phyloP scores from a whole-genome alignment of 2,113 vertebrate genomes.

The Rhinopomastus cyanomelas region DNA sequence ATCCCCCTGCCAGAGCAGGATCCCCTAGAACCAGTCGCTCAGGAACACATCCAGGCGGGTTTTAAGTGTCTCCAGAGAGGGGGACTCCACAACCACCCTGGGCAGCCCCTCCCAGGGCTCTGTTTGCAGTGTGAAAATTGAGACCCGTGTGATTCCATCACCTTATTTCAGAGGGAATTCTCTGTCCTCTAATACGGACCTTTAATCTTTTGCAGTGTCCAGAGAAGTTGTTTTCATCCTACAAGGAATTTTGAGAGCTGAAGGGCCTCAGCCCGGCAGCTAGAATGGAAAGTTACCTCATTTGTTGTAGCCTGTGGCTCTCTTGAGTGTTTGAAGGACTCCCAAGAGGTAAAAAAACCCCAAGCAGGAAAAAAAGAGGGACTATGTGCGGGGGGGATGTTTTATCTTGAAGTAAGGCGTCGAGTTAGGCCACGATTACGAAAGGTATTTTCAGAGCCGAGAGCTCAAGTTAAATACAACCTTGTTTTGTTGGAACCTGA shows the following conservation, averaged over 20 bases:
- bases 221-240: neutral
- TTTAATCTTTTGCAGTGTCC: neutral
- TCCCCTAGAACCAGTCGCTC: too few relatives aligned
- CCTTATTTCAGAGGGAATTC: neutral
- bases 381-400: too few relatives aligned
- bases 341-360: neutral
- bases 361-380: neutral
- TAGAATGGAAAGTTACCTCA: neutral
- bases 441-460: neutral
- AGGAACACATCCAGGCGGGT: too few relatives aligned
- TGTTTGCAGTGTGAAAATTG: too few relatives aligned
- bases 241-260: neutral
- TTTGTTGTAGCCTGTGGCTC: neutral
- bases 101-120: too few relatives aligned
- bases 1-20: too few relatives aligned
- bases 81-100: too few relatives aligned
- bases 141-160: neutral
- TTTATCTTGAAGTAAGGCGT: constrained; percentile 10
- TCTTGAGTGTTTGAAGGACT: neutral
- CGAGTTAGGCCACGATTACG: constrained; percentile 19
- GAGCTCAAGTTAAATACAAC: neutral
- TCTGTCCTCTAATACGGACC: neutral
- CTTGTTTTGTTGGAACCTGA: neutral
- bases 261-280: neutral
- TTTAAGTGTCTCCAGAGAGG: too few relatives aligned